Evolutionary conservation across 2,888 invertebrate species (phyloP).

Genomic region (Meghimatium bilineatum): DNA sequence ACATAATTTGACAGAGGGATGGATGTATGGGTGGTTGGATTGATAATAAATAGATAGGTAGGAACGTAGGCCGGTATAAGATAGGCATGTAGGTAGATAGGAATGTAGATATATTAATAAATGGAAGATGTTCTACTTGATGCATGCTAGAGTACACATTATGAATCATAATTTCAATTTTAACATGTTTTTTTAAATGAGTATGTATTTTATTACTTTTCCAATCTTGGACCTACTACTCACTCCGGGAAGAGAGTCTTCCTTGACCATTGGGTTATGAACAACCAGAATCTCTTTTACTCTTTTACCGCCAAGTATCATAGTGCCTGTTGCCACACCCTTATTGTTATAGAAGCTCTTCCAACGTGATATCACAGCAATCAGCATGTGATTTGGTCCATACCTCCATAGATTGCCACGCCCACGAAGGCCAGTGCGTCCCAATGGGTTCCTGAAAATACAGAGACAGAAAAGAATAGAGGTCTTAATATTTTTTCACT

Average conservation of each 20-base stretch:
- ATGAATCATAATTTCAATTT: neutral
- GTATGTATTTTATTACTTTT: neutral
- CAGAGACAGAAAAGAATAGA: neutral
- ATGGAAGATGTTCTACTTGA: no score
- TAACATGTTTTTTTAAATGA: neutral
- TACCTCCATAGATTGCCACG: conserved; percentile 75
- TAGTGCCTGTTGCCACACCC: conserved; percentile 56
- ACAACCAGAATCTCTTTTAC: conserved; percentile 70
- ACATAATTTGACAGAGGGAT: no score
- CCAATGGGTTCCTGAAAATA: conserved; percentile 74
- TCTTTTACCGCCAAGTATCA: conserved; percentile 67
- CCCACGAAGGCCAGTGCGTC: conserved; percentile 76
- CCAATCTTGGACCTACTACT: conserved; percentile 49
- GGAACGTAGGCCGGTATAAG: no score
- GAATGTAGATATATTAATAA: no score
- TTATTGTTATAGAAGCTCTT: conserved; percentile 64
- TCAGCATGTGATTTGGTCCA: conserved; percentile 77
- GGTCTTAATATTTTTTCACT: no score
- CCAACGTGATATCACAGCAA: conserved; percentile 74
- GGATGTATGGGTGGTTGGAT: no score
- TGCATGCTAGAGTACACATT: neutral
- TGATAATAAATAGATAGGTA: no score
- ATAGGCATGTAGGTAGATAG: no score
- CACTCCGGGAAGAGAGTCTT: conserved; percentile 69
- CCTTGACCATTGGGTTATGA: conserved; percentile 57